These are phyloP conservation scores for Melikaiella ostensackeni DNA, from an alignment of 2,888 invertebrate species.

Conservation along the genomic window DNA sequence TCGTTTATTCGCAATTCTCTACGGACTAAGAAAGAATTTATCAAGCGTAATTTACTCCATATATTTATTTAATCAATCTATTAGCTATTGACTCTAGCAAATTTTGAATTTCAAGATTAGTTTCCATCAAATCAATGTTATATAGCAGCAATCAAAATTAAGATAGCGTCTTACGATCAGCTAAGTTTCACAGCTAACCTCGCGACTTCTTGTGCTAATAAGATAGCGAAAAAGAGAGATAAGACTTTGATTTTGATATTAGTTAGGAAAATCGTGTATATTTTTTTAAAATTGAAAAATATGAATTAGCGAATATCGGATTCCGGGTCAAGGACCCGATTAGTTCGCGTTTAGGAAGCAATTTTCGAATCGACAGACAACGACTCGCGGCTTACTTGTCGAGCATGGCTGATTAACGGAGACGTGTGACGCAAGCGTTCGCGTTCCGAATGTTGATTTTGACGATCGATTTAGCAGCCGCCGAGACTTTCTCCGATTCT, in stretches of 20 bases:
- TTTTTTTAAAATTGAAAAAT: background rate
- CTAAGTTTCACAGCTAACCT: background rate
- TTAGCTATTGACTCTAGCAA: too few relatives aligned
- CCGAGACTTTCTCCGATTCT: constrained; percentile 69
- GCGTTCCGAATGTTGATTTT: constrained; percentile 68
- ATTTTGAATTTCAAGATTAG: too few relatives aligned
- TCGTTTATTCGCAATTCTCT: background rate
- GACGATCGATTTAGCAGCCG: constrained; percentile 62
- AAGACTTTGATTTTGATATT: background rate
- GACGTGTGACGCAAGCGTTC: constrained; percentile 49
- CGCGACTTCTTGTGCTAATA: background rate
- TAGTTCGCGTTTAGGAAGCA: constrained; percentile 16
- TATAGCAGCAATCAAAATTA: background rate
- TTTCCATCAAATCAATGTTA: background rate
- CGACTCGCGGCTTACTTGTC: constrained; percentile 3
- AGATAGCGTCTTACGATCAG: background rate
- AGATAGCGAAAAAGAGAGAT: background rate
- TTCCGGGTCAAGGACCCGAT: constrained; percentile 31
- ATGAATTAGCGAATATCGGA: background rate
- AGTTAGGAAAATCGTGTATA: too few relatives aligned
- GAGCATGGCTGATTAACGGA: constrained; percentile 39
- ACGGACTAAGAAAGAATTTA: background rate
- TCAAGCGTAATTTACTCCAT: background rate
- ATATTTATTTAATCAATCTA: too few relatives aligned
- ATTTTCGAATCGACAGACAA: constrained; percentile 8